Base-by-base conservation (phyloP, 1,140 invertebrate species). In the Cephus cinctus region DNA sequence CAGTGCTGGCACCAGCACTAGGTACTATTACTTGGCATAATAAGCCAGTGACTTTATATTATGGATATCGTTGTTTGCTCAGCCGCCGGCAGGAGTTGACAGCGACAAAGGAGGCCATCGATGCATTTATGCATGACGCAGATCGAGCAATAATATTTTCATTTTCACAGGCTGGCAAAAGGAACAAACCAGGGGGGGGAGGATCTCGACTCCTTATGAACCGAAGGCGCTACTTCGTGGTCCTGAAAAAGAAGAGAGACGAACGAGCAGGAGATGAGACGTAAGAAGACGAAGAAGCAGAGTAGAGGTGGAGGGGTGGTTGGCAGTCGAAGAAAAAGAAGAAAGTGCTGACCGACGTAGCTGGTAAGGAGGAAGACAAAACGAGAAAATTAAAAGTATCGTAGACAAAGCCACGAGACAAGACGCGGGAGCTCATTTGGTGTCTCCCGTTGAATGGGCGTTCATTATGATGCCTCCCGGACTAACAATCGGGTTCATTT, bases 361-460 rank as follows among this genome's bases (percentile, higher is more conserved):
- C n/a, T n/a, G n/a, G 22, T 22, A 42, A 44, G 12, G 30, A 32
- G 16, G 25, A 15, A 30, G 25, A 30, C 42, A 52, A 55, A 59
- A 67, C 55, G 58, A 65, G 65, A 70, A 67, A 69, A 67, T 71
- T 68, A 72, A 72, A 71, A 72, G 68, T 72, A 71, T 69, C 63
- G 60, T 63, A 69, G 61, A 71, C 67, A 71, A 70, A 68, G 67
- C 54, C 56, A 45, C 60, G 63, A 56, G 55, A 70, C 67, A 72
- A 69, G 68, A 69, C 60, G 60, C 65, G 56, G 68, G 56, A 69
- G 66, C 70, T 73, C 70, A 73, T 73, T 71, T 73, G 69, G 67
- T 70, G 67, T 71, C 65, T 69, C 53, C 43, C 50, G 49, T 48
- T 71, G 67, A 71, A 71, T 71, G 65, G 62, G 62, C 62, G 63